These are phyloP conservation scores for Drosophila mercatorum DNA, from an alignment of 2,888 invertebrate species.

Conservation along the genomic window DNA sequence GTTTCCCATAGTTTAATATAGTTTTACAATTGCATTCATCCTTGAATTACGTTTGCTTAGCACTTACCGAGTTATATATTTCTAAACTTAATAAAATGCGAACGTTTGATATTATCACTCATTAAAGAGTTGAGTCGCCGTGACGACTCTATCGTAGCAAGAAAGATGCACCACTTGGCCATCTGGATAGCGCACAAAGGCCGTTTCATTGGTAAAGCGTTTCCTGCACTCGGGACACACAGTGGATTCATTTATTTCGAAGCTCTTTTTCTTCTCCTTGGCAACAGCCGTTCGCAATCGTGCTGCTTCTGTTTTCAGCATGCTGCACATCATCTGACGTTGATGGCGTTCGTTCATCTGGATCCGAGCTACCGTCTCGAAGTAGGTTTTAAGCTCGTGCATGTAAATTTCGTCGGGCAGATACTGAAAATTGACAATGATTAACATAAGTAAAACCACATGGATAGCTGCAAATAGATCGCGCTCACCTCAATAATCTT, in stretches of 20 bases:
- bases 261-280: constrained; percentile 92
- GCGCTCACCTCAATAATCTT: constrained; percentile 86
- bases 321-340: constrained; percentile 91
- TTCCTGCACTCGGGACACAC: constrained; percentile 97
- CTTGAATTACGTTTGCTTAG: constrained; percentile 3
- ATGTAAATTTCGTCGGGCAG: constrained; percentile 93
- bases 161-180: constrained; percentile 97
- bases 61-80: constrained; percentile 2
- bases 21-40: background rate
- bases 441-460: background rate
- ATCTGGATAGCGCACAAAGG: constrained; percentile 95
- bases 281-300: constrained; percentile 92
- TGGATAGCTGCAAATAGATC: too few relatives aligned
- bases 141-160: constrained; percentile 87
- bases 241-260: constrained; percentile 93
- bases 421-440: constrained; percentile 85
- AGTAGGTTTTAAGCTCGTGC: constrained; percentile 90
- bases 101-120: constrained; percentile 36
- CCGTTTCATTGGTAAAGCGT: constrained; percentile 96
- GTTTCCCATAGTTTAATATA: background rate
- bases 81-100: constrained; percentile 1
- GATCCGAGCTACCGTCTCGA: constrained; percentile 91
- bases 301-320: constrained; percentile 93
- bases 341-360: constrained; percentile 90
- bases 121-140: constrained; percentile 21